Percentiles rank a stretch among this genome's conserved stretches.
Evolutionary conservation across 2,888 invertebrate species (phyloP).

Genomic region (Chrysina gloriosa): DNA sequence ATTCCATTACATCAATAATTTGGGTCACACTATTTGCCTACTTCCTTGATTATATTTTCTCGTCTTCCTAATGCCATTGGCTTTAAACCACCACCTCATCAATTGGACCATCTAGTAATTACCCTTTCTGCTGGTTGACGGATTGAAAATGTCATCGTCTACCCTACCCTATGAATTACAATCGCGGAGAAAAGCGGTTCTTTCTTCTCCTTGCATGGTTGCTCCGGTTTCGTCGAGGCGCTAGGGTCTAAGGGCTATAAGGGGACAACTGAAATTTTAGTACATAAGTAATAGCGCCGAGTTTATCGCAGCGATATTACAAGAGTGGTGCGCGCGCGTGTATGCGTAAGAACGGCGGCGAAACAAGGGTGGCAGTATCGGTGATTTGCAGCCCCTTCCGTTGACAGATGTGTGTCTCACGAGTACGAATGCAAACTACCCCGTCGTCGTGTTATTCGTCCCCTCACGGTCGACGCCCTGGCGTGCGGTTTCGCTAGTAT

Average conservation of each 20-base stretch:
- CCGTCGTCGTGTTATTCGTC: constrained; percentile 4
- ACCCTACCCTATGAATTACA: constrained; percentile 33
- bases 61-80: too few relatives aligned
- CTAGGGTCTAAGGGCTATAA: background rate
- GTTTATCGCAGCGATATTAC: constrained; percentile 23
- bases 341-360: background rate
- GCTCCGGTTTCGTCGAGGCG: background rate
- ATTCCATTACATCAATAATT: too few relatives aligned
- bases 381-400: constrained; percentile 31
- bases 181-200: background rate
- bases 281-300: constrained; percentile 21
- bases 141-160: constrained; percentile 27
- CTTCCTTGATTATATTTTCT: too few relatives aligned
- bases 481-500: constrained; percentile 18
- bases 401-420: constrained; percentile 36
- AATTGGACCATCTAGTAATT: constrained; percentile 20
- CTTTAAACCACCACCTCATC: constrained; percentile 10
- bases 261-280: background rate
- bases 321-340: background rate
- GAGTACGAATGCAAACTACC: constrained; percentile 27
- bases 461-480: constrained; percentile 1
- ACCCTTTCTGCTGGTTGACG: constrained; percentile 21
- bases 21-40: too few relatives aligned
- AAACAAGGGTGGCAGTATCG: constrained; percentile 12
- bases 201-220: background rate